Evolutionary conservation across 2,113 vertebrate genomes (phyloP), one percentile per base, ranked within the genome.

Genomic region (Catharus minimus): DNA sequence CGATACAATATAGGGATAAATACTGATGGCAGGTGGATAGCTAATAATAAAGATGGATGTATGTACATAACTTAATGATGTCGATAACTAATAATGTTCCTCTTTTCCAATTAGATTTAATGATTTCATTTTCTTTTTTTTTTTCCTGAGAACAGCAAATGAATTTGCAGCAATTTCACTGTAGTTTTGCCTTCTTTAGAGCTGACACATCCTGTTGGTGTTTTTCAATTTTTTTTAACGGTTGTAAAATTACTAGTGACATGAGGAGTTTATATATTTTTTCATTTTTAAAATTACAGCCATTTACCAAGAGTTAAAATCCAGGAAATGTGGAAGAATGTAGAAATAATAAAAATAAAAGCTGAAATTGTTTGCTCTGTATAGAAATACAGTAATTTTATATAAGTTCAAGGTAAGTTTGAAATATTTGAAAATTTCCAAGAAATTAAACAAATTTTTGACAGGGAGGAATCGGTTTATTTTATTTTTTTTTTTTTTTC

Each of bases 391-490:
- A 62, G 2, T 39, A 36, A 13, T 52, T 72, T 82, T 58, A 7
- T 4, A 39, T 4, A 39, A 7, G 7, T 52, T 43, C 50, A 65
- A 50, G 3, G 2, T 22, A 2, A 19, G 7, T 41, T 50, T 50
- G 5, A 71, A 78, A 50, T 33, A 72, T 18, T 30, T 65, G 8
- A 52, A 82, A 46, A 79, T 44, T 66, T 72, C 6, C 55, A 72
- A 50, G 15, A 58, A 26, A 80, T 44, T 50, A 9, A 49, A 49
- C 24, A 1, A 74, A 56, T 41, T 8, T 52, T 47, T 52, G 4
- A 0, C 2, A 43, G 8, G 52, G 5, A 1, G 1, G 1, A 1
- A 3, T 2, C 60, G 4, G 32, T 46, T 43, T 41, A 7, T n/a
- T 16, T 23, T 26, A n/a, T n/a, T 33, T 33, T 7, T 38, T 38